A percentile compares a stretch with the other conserved stretches of the same genome.
phyloP scores from a whole-genome alignment of 2,888 invertebrate genomes.

The Drosophila suboccidentalis region DNA sequence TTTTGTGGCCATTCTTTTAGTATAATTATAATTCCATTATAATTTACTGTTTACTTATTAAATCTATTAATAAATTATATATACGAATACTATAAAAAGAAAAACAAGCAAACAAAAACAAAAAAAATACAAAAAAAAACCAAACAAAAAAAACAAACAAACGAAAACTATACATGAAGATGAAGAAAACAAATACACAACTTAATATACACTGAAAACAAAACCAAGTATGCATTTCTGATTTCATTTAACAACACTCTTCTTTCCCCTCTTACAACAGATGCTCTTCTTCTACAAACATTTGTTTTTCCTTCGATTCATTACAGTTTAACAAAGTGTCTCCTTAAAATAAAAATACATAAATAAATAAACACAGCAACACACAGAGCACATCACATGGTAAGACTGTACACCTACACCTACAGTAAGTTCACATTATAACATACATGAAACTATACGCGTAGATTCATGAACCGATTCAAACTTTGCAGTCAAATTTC shows the following conservation, averaged over 20 bases:
- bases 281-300: not conserved
- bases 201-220: slow-evolving; percentile 79
- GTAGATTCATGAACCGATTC: not conserved
- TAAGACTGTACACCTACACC: slow-evolving; percentile 33
- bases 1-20: slow-evolving; percentile 62
- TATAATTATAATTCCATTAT: slow-evolving; percentile 69
- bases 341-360: slow-evolving; percentile 33
- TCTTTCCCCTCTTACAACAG: slow-evolving; percentile 4
- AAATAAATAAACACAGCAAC: slow-evolving; percentile 24
- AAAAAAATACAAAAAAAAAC: slow-evolving; percentile 14
- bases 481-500: slow-evolving; percentile 6
- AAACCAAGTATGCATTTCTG: slow-evolving; percentile 71
- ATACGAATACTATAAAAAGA: slow-evolving; percentile 66
- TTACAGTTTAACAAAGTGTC: slow-evolving; percentile 19
- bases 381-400: slow-evolving; percentile 39
- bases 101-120: slow-evolving; percentile 27
- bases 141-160: slow-evolving; percentile 53
- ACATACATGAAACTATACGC: slow-evolving; percentile 1
- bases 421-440: slow-evolving; percentile 48
- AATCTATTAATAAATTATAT: slow-evolving; percentile 65
- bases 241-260: slow-evolving; percentile 50
- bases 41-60: slow-evolving; percentile 70
- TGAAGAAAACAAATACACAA: slow-evolving; percentile 77
- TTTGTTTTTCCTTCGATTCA: not conserved
- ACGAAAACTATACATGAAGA: slow-evolving; percentile 65